phyloP scores from a whole-genome alignment of 2,113 vertebrate genomes.

The Planiliza haematocheilus region DNA sequence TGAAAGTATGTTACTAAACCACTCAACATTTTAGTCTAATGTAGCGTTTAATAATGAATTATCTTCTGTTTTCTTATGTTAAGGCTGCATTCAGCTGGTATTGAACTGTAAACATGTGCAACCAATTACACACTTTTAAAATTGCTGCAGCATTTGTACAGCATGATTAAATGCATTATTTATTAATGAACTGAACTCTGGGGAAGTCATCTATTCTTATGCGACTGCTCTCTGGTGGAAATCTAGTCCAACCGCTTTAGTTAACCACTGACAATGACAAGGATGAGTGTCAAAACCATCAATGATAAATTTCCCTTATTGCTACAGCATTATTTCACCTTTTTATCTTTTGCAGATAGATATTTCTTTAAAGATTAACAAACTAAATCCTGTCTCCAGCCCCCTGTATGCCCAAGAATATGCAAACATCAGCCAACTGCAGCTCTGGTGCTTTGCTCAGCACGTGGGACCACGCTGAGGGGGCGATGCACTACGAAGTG shows the following conservation, averaged over 20 bases:
- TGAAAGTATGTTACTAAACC: background rate
- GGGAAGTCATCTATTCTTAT: background rate
- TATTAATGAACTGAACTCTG: background rate
- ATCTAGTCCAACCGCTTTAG: background rate
- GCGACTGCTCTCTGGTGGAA: slow-evolving; percentile 21
- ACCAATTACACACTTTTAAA: too few species aligned
- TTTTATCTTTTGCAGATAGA: background rate
- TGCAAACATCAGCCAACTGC: slow-evolving; percentile 73
- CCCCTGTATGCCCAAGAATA: slow-evolving; percentile 80
- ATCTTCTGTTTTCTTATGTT: too few species aligned
- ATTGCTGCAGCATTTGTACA: too few species aligned
- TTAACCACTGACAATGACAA: background rate
- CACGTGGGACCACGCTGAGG: slow-evolving; percentile 79
- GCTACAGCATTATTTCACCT: background rate
- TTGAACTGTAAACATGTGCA: too few species aligned
- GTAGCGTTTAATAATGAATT: too few species aligned
- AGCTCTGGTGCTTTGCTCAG: slow-evolving; percentile 65
- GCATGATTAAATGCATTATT: background rate
- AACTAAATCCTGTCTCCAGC: slow-evolving; percentile 65
- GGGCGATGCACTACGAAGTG: slow-evolving; percentile 77
- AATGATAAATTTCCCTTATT: background rate
- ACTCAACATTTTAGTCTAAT: too few species aligned
- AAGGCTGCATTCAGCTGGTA: too few species aligned
- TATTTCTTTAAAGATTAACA: too few species aligned
- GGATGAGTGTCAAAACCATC: background rate